Conservation (phyloP, 2,888 invertebrate genomes). For the Nebria salina region DNA sequence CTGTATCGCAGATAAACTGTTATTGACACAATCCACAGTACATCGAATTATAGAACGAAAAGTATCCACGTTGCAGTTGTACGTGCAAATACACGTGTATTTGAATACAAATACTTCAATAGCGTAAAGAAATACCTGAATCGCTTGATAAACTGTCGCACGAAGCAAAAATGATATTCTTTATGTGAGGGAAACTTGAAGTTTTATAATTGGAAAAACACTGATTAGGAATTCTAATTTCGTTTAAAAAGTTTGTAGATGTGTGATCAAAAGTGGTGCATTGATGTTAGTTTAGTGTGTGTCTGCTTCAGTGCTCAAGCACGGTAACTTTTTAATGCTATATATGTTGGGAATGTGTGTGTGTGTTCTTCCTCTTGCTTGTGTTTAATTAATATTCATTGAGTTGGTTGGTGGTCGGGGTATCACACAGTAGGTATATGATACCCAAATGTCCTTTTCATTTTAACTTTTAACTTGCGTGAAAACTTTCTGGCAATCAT, state of each 20-base stretch:
- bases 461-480: slow-evolving; percentile 20
- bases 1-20: background rate
- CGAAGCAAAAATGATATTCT: background rate
- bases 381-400: slow-evolving; percentile 39
- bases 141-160: no score
- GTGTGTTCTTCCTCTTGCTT: background rate
- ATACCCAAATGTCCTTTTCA: slow-evolving; percentile 32
- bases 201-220: background rate
- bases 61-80: background rate
- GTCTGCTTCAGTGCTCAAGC: background rate
- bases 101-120: background rate
- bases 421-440: slow-evolving; percentile 20
- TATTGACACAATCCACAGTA: background rate
- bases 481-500: slow-evolving; percentile 22
- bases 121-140: background rate
- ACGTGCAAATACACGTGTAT: background rate
- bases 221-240: background rate
- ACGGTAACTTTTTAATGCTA: background rate
- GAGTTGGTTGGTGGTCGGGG: slow-evolving; percentile 13
- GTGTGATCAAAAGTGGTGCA: background rate
- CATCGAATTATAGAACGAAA: background rate
- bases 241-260: background rate
- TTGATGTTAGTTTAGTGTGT: background rate
- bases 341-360: background rate
- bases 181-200: background rate